Evolutionary conservation across 1,140 invertebrate genomes (phyloP), one percentile per base, ranked within the genome.

Genomic region (Lysiphlebus fabarum): DNA sequence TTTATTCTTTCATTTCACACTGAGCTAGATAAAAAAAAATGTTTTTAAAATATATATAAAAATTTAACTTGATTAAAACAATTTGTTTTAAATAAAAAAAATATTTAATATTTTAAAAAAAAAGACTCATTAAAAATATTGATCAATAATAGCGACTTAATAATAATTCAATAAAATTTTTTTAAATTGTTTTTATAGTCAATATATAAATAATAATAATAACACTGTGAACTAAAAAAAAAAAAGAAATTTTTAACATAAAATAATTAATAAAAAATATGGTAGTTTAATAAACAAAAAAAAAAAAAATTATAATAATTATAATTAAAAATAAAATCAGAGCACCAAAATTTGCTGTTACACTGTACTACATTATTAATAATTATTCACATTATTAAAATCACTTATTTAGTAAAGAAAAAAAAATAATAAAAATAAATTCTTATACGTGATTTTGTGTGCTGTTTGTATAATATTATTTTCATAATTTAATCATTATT

Each of bases 391-490:
- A 61, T 62, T 49, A 61, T 61, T 65, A 42, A 60, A 38, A 65
- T 61, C 61, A 65, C 54, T 63, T 62, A 62, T 69, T 67, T 61
- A 70, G 59, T 67, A 67, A 58, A 60, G 2, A 42, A 50, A n/a
- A 58, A 66, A 64, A 68, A 65, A 62, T 62, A 50, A 65, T 48
- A 62, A 67, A 71, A 62, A 67, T 59, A 51, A 61, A 70, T 65
- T 66, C 62, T 67, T 64, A 56, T 61, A 62, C 54, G 58, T 70
- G 62, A 66, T 63, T 62, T 45, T 67, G 56, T 66, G 65, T 62
- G 65, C 59, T 58, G 59, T 57, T 69, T 67, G 61, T 70, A 60
- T 62, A n/a, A n/a, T n/a, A n/a, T n/a, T n/a, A n/a, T 59, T 67
- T 67, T 67, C 56, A 54, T 67, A 53, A 40, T 51, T 11, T 2